Evolutionary conservation across 2,888 invertebrate species (phyloP).

Genomic region (Drepana falcataria): DNA sequence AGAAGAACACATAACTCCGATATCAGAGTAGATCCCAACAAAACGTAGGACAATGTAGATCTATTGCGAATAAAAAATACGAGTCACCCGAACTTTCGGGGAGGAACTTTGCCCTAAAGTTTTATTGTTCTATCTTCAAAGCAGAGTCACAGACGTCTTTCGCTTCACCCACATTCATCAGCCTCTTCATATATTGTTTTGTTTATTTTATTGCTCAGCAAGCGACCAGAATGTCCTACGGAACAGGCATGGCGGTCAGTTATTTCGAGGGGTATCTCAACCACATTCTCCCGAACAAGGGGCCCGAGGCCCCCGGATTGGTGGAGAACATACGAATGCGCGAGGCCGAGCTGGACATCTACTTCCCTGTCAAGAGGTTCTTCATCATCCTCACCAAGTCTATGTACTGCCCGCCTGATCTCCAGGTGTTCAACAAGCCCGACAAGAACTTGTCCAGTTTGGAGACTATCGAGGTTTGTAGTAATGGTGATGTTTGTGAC

Average conservation of each 20-base stretch:
- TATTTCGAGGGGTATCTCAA: constrained; percentile 82
- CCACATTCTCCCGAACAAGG: constrained; percentile 74
- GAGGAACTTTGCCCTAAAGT: too few species aligned
- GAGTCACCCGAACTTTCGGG: too few species aligned
- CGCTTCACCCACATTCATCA: too few species aligned
- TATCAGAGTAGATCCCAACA: too few species aligned
- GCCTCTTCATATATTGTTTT: background rate
- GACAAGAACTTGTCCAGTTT: constrained; percentile 32
- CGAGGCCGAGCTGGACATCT: constrained; percentile 60
- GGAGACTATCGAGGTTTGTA: constrained; percentile 50
- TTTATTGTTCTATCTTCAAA: too few species aligned
- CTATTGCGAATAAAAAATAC: too few species aligned
- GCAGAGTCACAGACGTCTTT: too few species aligned
- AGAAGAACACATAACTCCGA: too few species aligned
- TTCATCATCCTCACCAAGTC: constrained; percentile 78
- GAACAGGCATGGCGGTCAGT: constrained; percentile 81
- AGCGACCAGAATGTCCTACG: constrained; percentile 71
- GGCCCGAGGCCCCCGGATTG: constrained; percentile 48
- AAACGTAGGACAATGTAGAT: too few species aligned
- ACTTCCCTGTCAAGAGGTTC: constrained; percentile 76
- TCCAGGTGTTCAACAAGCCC: constrained; percentile 44
- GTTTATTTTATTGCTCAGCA: background rate
- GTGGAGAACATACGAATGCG: constrained; percentile 48
- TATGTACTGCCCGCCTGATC: constrained; percentile 65
- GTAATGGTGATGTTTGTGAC: background rate